Evolutionary conservation across 2,113 vertebrate species (phyloP), one percentile per base, ranked within the genome.

Genomic region (Phoenicopterus ruber): DNA sequence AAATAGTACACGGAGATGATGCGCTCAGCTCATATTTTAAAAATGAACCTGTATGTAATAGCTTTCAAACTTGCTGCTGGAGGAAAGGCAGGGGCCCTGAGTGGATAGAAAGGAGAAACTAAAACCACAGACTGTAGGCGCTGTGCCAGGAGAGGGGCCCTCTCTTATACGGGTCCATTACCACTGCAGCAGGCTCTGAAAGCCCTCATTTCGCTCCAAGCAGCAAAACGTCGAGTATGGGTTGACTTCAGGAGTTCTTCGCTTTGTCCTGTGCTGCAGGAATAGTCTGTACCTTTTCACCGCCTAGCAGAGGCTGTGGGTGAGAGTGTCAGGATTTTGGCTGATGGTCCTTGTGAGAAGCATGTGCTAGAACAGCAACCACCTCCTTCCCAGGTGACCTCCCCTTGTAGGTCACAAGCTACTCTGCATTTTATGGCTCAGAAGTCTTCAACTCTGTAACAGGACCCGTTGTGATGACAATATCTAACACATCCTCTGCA

Each of bases 31-130:
- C 72, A 71, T 88, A 71, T 92, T 95, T 96, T 94, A 95, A 93
- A 94, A 96, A 94, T 94, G 69, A 97, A 25, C 17, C 70, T 78
- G 69, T 84, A 82, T 94, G 67, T 65, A 85, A 58, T 83, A 94
- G 93, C 91, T 97, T 94, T 95, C 42, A 42, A 42, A 19, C 70
- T 66, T 88, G 50, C 73, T 67, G 67, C 38, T 47, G 16, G 72
- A 81, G 38, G 74, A 61, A 92, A 71, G 54, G 47, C 36, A 74
- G 54, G 10, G 8, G 15, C 63, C 74, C 76, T 76, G 54, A 31
- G 62, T 73, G 84, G 49, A 63, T 66, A 73, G 72, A 38, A 72
- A 84, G 72, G 46, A 79, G 80, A 88, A 89, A 59, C 24, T 73
- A 71, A 80, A 84, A 66, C 73, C 54, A 59, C 58, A 74, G 82